Conservation (phyloP, 1,140 invertebrate species). For the Drosophila rhopaloa region DNA sequence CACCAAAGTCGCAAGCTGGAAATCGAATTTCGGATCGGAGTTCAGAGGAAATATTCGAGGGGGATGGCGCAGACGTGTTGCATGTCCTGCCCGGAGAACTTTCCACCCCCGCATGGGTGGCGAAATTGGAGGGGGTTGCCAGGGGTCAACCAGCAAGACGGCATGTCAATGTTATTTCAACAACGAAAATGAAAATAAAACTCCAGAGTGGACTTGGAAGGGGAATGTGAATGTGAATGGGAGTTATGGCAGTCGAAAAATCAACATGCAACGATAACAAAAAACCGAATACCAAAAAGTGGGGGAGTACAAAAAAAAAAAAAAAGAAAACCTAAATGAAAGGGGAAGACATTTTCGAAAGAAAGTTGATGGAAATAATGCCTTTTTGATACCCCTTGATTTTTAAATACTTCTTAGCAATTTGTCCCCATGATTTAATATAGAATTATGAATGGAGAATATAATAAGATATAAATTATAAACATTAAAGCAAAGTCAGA, state of each 20-base stretch:
- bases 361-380: neutral
- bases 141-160: slow-evolving; percentile 62
- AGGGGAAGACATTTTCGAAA: neutral
- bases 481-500: too few relatives aligned
- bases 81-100: slow-evolving; percentile 41
- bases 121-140: slow-evolving; percentile 3
- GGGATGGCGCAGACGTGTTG: slow-evolving; percentile 53
- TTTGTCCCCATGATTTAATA: too few relatives aligned
- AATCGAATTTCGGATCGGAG: slow-evolving; percentile 75
- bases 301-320: slow-evolving; percentile 15
- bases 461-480: too few relatives aligned
- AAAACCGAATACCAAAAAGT: slow-evolving; percentile 36
- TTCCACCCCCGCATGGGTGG: slow-evolving; percentile 18
- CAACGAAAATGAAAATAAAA: slow-evolving; percentile 69
- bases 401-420: too few relatives aligned
- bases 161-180: slow-evolving; percentile 81
- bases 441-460: too few relatives aligned
- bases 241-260: slow-evolving; percentile 73
- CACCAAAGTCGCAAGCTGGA: slow-evolving; percentile 71
- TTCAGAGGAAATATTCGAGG: slow-evolving; percentile 22
- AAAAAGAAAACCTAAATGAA: slow-evolving; percentile 7
- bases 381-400: slow-evolving; percentile 9
- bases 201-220: slow-evolving; percentile 27
- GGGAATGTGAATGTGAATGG: slow-evolving; percentile 13
- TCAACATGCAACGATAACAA: slow-evolving; percentile 63